Conservation (phyloP, 2,888 invertebrate genomes). For the Doris montereyensis region DNA sequence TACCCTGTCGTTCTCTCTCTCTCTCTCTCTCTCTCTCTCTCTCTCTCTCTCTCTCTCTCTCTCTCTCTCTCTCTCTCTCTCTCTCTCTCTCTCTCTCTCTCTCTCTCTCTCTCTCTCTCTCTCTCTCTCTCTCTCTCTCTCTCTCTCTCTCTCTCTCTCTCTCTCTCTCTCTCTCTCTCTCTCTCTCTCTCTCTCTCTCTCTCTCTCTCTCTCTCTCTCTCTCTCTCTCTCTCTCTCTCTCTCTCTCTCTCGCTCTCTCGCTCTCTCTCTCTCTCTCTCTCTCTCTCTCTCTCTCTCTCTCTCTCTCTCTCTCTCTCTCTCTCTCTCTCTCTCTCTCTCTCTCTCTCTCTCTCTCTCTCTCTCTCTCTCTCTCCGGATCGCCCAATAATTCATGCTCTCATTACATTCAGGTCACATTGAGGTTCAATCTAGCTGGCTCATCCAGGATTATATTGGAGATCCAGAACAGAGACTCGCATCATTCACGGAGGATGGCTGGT, state of each 20-base stretch:
- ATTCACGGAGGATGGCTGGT: no score
- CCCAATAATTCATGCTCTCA: neutral
- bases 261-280: no score
- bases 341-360: neutral
- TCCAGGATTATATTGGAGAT: no score
- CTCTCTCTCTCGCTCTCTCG: no score
- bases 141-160: neutral
- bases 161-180: neutral
- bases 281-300: conserved; percentile 26
- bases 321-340: neutral
- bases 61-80: neutral
- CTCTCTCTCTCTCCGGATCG: neutral
- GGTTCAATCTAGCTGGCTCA: no score
- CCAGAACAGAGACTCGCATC: no score
- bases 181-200: neutral
- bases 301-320: conserved; percentile 21
- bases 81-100: neutral
- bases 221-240: conserved; percentile 2
- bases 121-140: neutral
- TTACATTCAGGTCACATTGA: no score
- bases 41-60: neutral
- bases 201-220: conserved; percentile 12
- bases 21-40: neutral
- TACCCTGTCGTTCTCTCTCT: no score
- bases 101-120: neutral